Base-by-base conservation (phyloP, 2,888 invertebrate genomes). In the Boloria selene region DNA sequence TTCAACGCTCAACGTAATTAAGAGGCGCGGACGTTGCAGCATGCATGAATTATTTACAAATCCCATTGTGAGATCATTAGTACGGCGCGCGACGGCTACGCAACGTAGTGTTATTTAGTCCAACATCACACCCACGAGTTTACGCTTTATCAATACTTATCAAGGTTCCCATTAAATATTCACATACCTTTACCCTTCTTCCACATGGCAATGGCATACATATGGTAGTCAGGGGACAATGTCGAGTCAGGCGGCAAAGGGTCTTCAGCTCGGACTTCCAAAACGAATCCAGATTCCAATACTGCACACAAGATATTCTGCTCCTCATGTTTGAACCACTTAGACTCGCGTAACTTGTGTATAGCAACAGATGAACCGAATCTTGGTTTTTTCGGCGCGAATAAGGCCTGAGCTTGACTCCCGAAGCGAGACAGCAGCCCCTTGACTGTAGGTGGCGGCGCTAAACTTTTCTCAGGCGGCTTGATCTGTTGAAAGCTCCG, bases 321-420 rank as follows among this genome's bases (percentile, higher is more conserved):
- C 87, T 95, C 95, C 76, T 94, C 94, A 74, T 94, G 94, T 74
- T 93, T 93, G 81, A 95, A 95, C 96, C 96, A 96, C 92, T 95
- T 95, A 70, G 95, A 94, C 82, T 95, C 95, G 71, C 95, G 92
- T 73, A 95, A 88, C 79, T 95, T 95, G 81, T 95, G 95, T 70
- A 95, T 95, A 58, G 95, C 94, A 49, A 95, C 95, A 60, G 95
- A 94, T 70, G 94, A 95, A 69, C 93, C 94, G 82, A 94, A 93
- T 70, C 93, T 84, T 72, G 88, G 89, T 76, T 92, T 92, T 77
- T 93, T 93, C 61, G 89, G 90, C 77, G 90, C 93, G 82, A 90
- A 93, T 71, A 93, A 79, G 72, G 93, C 93, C 79, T 93, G 92
- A 69, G 93, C 93, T 83, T 93, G 93, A 76, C 93, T 93, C 78